Base-by-base conservation (phyloP, 2,113 vertebrate species). In the Strix aluco region DNA sequence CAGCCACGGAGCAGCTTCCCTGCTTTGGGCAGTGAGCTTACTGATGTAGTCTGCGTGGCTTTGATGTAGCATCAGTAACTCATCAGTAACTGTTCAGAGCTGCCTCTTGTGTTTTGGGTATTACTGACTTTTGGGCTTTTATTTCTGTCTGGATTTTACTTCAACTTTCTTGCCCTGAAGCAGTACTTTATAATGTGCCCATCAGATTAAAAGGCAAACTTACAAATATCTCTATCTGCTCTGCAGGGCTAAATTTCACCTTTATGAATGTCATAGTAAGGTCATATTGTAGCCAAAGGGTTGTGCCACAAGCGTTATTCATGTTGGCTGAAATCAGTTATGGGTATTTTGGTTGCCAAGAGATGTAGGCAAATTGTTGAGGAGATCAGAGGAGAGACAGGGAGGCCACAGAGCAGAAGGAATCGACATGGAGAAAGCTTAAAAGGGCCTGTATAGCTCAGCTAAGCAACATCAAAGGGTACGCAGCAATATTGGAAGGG, bases 401-500 rank as follows among this genome's bases (percentile, higher is more conserved):
- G 46, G 74, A 91, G 84, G 78, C 89, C 93, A 70, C 5, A 0
- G 71, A 90, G 89, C 91, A 95, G 87, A 58, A 95, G 66, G 89
- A 94, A 97, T 95, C 90, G 96, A 97, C 78, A 42, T 63, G 65
- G 88, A 87, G 94, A 66, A 96, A 78, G 78, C 91, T 95, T 96
- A 62, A 96, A 97, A 96, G 94, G 71, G 84, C 38, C 58, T 40
- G 38, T 54, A 11, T 46, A 95, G 97, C 94, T 97, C 95, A 94
- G 89, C 91, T 80, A 70, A 96, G 87, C 91, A 80, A 96, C 95
- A 95, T 97, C 96, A 97, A 97, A 97, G 92, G 77, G 65, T 55
- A 22, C 13, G 2, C 57, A 71, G 88, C 57, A 23, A 40, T 97
- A 91, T 82, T 90, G 94, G 96, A 94, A 85, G 86, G 77, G 86